Percentiles rank a stretch among this genome's conserved stretches.
These are phyloP conservation scores for Crioceris asparagi DNA, from an alignment of 2,888 invertebrate genomes.

Conservation along the genomic window DNA sequence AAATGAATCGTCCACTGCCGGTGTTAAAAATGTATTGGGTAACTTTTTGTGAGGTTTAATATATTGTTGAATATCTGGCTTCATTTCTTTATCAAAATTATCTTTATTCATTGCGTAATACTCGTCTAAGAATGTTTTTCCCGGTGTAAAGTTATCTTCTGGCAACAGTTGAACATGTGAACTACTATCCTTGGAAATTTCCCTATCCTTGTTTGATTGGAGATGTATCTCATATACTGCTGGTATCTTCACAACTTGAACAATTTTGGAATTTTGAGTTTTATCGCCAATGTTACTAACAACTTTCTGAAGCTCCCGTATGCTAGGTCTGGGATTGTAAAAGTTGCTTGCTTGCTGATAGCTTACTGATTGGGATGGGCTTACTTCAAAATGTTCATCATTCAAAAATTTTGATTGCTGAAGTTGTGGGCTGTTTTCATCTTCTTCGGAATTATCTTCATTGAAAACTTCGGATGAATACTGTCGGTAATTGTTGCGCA, in stretches of 20 bases:
- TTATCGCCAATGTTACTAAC: conserved; percentile 10
- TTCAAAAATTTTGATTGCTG: too few species aligned
- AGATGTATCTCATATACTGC: conserved; percentile 26
- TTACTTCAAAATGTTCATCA: not conserved
- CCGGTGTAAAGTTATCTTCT: not conserved
- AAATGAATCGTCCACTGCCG: too few species aligned
- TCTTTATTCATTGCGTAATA: too few species aligned
- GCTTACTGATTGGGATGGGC: conserved; percentile 1
- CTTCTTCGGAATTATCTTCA: too few species aligned
- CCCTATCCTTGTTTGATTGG: conserved; percentile 11
- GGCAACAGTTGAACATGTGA: not conserved
- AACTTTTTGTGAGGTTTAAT: too few species aligned
- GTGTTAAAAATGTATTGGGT: too few species aligned
- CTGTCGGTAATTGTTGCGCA: too few species aligned
- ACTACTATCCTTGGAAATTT: too few species aligned
- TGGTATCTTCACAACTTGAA: conserved; percentile 25
- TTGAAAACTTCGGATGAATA: too few species aligned
- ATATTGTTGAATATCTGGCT: too few species aligned
- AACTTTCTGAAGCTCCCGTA: conserved; percentile 14
- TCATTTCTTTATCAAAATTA: too few species aligned
- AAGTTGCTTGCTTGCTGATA: not conserved
- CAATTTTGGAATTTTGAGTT: conserved; percentile 14
- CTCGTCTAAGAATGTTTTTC: not conserved
- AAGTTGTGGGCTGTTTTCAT: too few species aligned
- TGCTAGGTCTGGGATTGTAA: conserved; percentile 4